Evolutionary conservation across 2,888 invertebrate genomes (phyloP), one percentile per base, ranked within the genome.

Genomic region (Rhagonycha lutea): DNA sequence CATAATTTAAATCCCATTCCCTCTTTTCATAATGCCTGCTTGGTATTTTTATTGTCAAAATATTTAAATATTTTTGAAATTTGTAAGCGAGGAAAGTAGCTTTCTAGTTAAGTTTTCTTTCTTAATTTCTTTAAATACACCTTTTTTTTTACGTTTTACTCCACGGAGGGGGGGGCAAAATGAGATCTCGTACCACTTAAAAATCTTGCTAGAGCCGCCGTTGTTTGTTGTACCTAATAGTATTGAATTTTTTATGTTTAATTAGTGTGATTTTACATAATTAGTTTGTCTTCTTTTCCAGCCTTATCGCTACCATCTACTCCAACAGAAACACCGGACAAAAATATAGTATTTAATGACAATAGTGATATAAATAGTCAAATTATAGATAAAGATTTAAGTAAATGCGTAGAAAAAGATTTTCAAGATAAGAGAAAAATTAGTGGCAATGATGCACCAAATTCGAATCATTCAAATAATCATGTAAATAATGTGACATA

Each of bases 391-490:
- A 61, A 47, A 61, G 24, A 74, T 71, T 10, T 24, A 62, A 77
- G 26, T 65, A 65, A 65, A 78, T 29, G 68, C 76, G 69, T 77
- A 61, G 67, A 79, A 29, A 84, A 85, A 82, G 84, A 85, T 80
- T 85, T 82, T 79, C 83, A 82, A 80, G 85, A 85, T 78, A 83
- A 81, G 77, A 80, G 85, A 81, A 84, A 83, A 82, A 7, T n/a
- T 47, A 47, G 47, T 8, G 47, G n/a, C n/a, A 29, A 18, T 61
- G 47, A 62, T 72, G 74, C 74, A 68, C 9, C 28, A 62, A 29
- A 68, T 74, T 65, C n/a, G 26, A 26, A 11, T 61, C 12, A 69
- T 76, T 47, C n/a, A 47, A 67, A 14, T 63, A 68, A 62, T 26
- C 69, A 14, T 29, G 14, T 76, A 10, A 69, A 71, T 18, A 68